These are phyloP conservation scores for Vidua macroura DNA, from an alignment of 2,113 vertebrate species.

Conservation along the genomic window DNA sequence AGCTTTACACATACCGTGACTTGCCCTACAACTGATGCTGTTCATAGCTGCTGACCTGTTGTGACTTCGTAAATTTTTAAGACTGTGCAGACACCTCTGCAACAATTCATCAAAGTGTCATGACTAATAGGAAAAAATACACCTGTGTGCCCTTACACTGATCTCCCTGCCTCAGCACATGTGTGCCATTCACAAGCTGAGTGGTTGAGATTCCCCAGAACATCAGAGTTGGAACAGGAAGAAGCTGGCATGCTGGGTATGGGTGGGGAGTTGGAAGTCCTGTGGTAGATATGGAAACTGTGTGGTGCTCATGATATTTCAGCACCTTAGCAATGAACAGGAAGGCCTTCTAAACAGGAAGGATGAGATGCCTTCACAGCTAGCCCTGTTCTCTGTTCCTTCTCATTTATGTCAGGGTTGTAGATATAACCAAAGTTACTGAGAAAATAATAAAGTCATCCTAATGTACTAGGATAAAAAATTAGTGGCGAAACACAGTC, in stretches of 20 bases:
- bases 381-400: not conserved
- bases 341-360: not conserved
- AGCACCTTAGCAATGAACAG: not conserved
- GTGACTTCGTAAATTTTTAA: not conserved
- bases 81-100: not conserved
- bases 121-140: not conserved
- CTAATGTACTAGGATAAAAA: not conserved
- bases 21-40: not conserved
- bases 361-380: not conserved
- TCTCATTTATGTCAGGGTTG: fast-evolving
- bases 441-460: not conserved
- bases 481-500: not conserved
- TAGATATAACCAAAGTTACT: not conserved
- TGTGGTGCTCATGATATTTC: not conserved
- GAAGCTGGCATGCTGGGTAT: not conserved
- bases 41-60: not conserved
- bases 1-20: not conserved
- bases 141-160: not conserved
- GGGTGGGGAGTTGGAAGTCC: not conserved
- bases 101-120: not conserved
- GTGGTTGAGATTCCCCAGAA: not conserved
- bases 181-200: not conserved
- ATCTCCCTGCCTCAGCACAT: fast-evolving
- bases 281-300: not conserved
- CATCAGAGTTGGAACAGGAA: not conserved